Evolutionary conservation across 1,140 invertebrate species (phyloP), one percentile per base, ranked within the genome.

Genomic region (Dufourea novaeangliae): DNA sequence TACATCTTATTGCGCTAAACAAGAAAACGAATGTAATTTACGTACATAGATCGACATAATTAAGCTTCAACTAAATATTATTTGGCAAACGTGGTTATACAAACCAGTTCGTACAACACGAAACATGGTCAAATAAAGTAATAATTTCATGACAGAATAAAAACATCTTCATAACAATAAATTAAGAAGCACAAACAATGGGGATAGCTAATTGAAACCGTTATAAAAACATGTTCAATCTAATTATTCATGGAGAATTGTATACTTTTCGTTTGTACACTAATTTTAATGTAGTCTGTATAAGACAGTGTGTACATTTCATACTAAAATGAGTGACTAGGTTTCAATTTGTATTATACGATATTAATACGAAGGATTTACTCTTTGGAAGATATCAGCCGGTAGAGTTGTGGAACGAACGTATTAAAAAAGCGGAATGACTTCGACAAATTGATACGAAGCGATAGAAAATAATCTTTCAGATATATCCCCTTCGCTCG

Each of bases 341-440:
- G 41, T 37, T 6, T 20, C 3, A 8, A 7, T 37, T 27, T 34
- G 0, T 63, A 29, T 12, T 11, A 2, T 14, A 4, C 5, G 10
- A n/a, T 25, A 61, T 34, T 34, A 59, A 2, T 61, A 61, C 44
- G 11, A 62, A 32, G 22, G 25, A 52, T 54, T 32, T 22, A 14
- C 17, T 37, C 44, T 4, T 41, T 54, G 12, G 22, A 25, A 20
- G 34, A 39, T 64, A 63, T 39, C 56, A 32, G 20, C 20, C 14
- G 22, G n/a, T 11, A 54, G 22, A 41, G 39, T 14, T 44, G 12
- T 44, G 4, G 20, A 27, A 59, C 34, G 29, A 22, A 25, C 34
- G 41, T 63, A 63, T 32, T 50, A 50, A 17, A 74, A 50, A 27
- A n/a, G 22, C 34, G 70, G 8, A 74, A 54, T 56, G 46, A 74